Conservation (phyloP, 1,140 invertebrate species). For the Pseudomyrmex pallidus region DNA sequence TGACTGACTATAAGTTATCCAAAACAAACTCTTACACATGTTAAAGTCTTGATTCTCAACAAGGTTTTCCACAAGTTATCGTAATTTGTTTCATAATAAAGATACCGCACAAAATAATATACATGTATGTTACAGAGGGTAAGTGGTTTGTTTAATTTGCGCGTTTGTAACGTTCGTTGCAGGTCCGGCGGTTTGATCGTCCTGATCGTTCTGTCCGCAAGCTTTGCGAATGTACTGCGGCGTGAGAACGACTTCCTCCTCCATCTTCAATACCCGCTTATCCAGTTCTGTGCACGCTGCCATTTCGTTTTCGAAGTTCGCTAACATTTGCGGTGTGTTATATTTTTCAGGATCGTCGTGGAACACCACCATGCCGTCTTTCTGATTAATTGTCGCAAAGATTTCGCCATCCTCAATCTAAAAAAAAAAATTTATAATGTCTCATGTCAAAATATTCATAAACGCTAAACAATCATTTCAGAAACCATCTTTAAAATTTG, state of each 20-base stretch:
- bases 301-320: conserved; percentile 95
- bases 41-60: conserved; percentile 65
- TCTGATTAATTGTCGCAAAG: conserved; percentile 98
- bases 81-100: conserved; percentile 72
- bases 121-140: conserved; percentile 83
- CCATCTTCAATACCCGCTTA: conserved; percentile 95
- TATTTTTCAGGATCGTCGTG: conserved; percentile 98
- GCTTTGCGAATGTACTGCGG: conserved; percentile 93
- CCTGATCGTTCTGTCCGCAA: conserved; percentile 87
- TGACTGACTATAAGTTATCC: conserved; percentile 18
- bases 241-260: conserved; percentile 96
- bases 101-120: conserved; percentile 72
- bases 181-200: conserved; percentile 86
- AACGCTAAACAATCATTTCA: no score
- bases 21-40: conserved; percentile 66
- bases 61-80: conserved; percentile 61
- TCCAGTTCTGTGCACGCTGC: conserved; percentile 94
- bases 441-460: neutral
- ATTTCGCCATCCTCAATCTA: conserved; percentile 99
- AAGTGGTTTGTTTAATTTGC: conserved; percentile 82
- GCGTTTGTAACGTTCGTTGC: conserved; percentile 85
- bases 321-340: conserved; percentile 94
- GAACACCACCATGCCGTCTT: conserved; percentile 99
- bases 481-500: no score
- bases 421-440: conserved; percentile 56